Percentiles rank a stretch among this genome's conserved stretches.
These are phyloP conservation scores for Beroe ovata DNA, from an alignment of 37 sponge, comb jelly and placozoan genomes.

Conservation along the genomic window DNA sequence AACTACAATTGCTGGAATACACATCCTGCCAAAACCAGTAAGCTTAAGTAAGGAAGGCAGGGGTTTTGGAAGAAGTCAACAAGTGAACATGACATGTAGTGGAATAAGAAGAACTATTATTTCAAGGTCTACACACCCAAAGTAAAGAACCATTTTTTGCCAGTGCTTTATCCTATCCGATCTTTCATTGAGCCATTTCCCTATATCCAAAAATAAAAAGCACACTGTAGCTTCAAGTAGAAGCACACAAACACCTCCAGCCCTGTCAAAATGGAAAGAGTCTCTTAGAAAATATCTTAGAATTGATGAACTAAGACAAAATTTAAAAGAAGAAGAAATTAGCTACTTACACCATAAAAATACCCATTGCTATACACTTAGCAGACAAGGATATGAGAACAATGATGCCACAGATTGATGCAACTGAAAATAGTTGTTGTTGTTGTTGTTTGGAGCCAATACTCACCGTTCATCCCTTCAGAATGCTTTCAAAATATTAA, in stretches of 20 bases:
- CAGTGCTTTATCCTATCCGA: conserved; percentile 30
- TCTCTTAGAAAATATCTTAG: not conserved
- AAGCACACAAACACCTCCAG: conserved; percentile 14
- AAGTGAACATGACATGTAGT: too few species aligned
- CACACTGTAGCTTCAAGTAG: conserved; percentile 47
- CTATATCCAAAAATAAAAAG: conserved; percentile 45
- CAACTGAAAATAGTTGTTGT: conserved; percentile 42
- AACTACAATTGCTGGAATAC: not conserved
- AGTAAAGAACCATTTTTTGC: conserved; percentile 43
- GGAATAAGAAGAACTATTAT: not conserved
- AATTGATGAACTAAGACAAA: too few species aligned
- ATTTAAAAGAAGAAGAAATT: not conserved
- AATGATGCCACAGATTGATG: conserved; percentile 30
- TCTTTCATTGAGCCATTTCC: conserved; percentile 46
- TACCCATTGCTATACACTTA: conserved; percentile 60
- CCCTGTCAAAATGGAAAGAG: not conserved
- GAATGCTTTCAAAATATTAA: too few species aligned
- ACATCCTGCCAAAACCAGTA: conserved; percentile 19
- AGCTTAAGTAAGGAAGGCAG: too few species aligned
- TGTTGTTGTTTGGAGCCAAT: too few species aligned
- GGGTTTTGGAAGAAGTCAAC: too few species aligned
- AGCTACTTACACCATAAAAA: conserved; percentile 41
- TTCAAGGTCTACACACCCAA: conserved; percentile 2
- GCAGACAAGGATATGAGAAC: conserved; percentile 62
- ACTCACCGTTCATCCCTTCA: too few species aligned